A percentile compares a stretch with the other conserved stretches of the same genome.
Conservation (phyloP, 2,797 vertebrate genomes). For the Nasua narica region DNA sequence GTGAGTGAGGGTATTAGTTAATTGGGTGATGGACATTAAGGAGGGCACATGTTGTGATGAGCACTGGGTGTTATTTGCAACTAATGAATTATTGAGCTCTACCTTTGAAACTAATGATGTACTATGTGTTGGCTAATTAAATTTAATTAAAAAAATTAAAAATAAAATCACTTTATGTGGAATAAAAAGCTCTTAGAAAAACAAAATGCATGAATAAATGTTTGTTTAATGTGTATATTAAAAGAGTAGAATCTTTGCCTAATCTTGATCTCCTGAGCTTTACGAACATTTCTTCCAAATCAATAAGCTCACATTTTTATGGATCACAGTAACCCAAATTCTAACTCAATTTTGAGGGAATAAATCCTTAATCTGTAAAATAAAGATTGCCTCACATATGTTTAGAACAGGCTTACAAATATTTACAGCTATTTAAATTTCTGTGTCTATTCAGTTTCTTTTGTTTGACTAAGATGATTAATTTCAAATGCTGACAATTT, state of each 20-base stretch:
- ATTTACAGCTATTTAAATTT: neutral
- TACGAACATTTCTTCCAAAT: neutral
- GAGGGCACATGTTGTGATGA: neutral
- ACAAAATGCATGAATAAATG: neutral
- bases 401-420: neutral
- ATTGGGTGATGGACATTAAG: neutral
- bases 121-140: neutral
- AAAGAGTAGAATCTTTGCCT: neutral
- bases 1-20: neutral
- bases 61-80: neutral
- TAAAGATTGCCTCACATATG: neutral
- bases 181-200: neutral
- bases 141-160: neutral
- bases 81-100: neutral
- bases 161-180: neutral
- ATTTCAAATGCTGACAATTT: neutral
- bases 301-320: neutral
- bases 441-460: neutral
- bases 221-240: neutral
- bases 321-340: neutral
- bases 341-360: neutral
- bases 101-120: neutral
- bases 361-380: neutral
- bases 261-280: neutral
- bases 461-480: neutral